Evolutionary conservation across 2,888 invertebrate genomes (phyloP), one percentile per base, ranked within the genome.

Genomic region (Caenorhabditis angaria): DNA sequence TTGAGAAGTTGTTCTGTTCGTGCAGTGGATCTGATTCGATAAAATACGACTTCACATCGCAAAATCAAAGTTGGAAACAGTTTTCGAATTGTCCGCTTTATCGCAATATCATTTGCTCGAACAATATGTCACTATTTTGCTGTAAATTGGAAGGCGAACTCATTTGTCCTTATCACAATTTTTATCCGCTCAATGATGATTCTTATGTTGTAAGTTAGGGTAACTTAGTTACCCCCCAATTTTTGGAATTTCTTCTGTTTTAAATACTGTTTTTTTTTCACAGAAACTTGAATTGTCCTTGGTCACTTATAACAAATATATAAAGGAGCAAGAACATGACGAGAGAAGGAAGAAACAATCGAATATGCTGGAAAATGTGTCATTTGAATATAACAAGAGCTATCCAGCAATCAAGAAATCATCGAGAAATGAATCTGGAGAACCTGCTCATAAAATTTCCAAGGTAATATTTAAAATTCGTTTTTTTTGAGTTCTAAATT

Each of bases 111-210:
- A 41, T 71, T n/a, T 78, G 78, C 57, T 1, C 61, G 5, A 78
- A 76, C 18, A 22, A 50, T 4, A 78, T 78, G 78, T 70, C 78
- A 1, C 41, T 61, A 24, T 41, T 29, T 22, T 78, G 78, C n/a
- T 78, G 78, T 58, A 58, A 73, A 29, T 4, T 14, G 8, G 56
- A 59, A 4, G 68, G 64, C 8, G 20, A 29, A 5, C n/a, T n/a
- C 1, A 24, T 41, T 4, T 78, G 78, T 58, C 29, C 41, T 20
- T 78, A 68, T 47, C 78, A 78, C 50, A 48, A 18, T 1, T 25
- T 65, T 35, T 73, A 73, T 57, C 73, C 73, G 12, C 56, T 47
- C 5, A 56, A 61, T 27, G 68, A 73, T 25, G 73, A 73, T 41
- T 64, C 64, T 2, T 73, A 73, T 41, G 22, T 65, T 27, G 67